Evolutionary conservation across 1,140 invertebrate species (phyloP).

Genomic region (Camponotus pennsylvanicus): DNA sequence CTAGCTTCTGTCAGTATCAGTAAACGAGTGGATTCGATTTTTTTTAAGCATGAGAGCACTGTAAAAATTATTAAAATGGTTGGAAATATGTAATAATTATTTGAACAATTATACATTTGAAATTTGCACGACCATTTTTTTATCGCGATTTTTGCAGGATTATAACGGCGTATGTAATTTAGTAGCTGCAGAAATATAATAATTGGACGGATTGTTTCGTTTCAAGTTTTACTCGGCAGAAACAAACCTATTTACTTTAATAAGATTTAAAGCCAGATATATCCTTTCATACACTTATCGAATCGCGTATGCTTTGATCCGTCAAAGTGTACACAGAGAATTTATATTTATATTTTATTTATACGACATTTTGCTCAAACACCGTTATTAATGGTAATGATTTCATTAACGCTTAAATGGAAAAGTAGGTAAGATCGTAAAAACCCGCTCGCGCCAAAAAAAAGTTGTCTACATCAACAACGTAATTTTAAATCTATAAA

Average conservation of each 20-base stretch:
- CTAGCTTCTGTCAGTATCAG: background rate
- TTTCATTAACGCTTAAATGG: constrained; percentile 54
- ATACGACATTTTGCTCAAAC: background rate
- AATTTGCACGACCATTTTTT: background rate
- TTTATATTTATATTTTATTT: constrained; percentile 9
- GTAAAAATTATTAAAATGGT: background rate
- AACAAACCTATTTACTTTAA: background rate
- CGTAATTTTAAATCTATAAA: background rate
- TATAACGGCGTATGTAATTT: background rate
- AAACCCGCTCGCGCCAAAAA: constrained; percentile 32
- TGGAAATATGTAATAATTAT: background rate
- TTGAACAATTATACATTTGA: background rate
- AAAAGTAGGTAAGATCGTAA: constrained; percentile 9
- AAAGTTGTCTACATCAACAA: background rate
- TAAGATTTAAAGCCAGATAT: constrained; percentile 13
- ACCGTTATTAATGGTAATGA: constrained; percentile 42
- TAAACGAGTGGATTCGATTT: constrained; percentile 24
- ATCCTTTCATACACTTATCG: constrained; percentile 4
- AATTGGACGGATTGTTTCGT: background rate
- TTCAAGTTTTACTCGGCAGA: background rate
- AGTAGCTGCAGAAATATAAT: background rate
- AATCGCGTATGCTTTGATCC: constrained; percentile 10
- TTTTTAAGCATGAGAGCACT: background rate
- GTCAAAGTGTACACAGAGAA: background rate
- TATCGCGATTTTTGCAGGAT: background rate